Conservation (phyloP, 2,888 invertebrate species). For the Pandemis corylana region DNA sequence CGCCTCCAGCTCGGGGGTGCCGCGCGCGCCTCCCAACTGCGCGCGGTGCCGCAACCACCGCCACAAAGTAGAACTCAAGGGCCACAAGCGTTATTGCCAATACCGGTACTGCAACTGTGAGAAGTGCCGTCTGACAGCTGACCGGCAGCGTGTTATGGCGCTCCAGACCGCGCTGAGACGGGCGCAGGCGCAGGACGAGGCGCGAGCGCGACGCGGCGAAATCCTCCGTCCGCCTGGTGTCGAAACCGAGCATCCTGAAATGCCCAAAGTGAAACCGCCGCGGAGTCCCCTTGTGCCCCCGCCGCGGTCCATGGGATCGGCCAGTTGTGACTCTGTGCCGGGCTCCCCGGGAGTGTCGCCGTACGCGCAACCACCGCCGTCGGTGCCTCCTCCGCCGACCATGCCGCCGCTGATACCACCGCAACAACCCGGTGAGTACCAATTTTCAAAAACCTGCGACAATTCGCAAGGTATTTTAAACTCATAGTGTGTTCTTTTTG, state of each 20-base stretch:
- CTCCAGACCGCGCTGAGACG: constrained; percentile 92
- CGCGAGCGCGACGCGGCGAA: constrained; percentile 79
- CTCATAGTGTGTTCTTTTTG: no score
- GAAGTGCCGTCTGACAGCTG: constrained; percentile 94
- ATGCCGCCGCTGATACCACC: constrained; percentile 81
- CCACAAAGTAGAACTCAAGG: constrained; percentile 94
- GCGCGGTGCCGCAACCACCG: constrained; percentile 96
- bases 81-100: constrained; percentile 96
- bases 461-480: not conserved
- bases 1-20: constrained; percentile 84
- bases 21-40: constrained; percentile 95
- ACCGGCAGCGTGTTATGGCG: constrained; percentile 95
- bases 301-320: constrained; percentile 70
- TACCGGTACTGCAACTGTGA: constrained; percentile 93
- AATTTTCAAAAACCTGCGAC: not conserved
- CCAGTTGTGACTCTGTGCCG: constrained; percentile 75
- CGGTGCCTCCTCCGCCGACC: constrained; percentile 84
- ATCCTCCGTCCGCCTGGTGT: constrained; percentile 68
- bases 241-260: constrained; percentile 80
- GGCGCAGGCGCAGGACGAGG: constrained; percentile 94
- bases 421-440: constrained; percentile 78
- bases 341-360: constrained; percentile 77
- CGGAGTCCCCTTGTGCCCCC: constrained; percentile 66
- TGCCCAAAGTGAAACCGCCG: constrained; percentile 77
- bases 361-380: constrained; percentile 80